These are phyloP conservation scores for Mesopsocus fuscifrons DNA, from an alignment of 2,888 invertebrate genomes.

Conservation along the genomic window DNA sequence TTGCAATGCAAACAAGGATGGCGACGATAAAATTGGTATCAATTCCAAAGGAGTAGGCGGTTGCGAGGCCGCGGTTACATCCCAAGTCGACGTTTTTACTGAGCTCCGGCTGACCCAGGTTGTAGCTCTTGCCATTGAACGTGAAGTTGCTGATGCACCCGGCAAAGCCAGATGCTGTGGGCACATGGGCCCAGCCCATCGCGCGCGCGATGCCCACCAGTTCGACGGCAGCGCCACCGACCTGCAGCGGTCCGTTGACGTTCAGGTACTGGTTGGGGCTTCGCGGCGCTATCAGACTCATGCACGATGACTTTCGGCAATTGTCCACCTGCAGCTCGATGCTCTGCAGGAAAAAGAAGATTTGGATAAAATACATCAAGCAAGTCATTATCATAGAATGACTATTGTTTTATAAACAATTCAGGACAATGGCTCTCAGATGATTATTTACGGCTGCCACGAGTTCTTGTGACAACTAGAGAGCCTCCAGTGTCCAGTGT, in stretches of 20 bases:
- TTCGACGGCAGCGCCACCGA: conserved; percentile 56
- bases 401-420: no score
- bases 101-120: conserved; percentile 61
- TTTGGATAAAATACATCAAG: no score
- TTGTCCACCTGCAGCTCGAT: conserved; percentile 65
- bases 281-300: conserved; percentile 46
- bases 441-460: no score
- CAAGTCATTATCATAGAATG: no score
- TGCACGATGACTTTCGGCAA: conserved; percentile 47
- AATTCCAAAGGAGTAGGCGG: conserved; percentile 63
- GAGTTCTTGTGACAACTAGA: no score
- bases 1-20: conserved; percentile 70
- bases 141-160: conserved; percentile 88
- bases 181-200: conserved; percentile 49
- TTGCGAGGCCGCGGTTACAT: conserved; percentile 51
- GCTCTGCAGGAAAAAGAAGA: conserved; percentile 25
- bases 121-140: conserved; percentile 69
- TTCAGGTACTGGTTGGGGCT: conserved; percentile 52
- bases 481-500: no score
- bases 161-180: conserved; percentile 49
- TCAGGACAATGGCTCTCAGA: no score
- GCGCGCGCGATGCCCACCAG: conserved; percentile 37
- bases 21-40: conserved; percentile 77
- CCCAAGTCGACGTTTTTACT: conserved; percentile 49
- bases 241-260: conserved; percentile 73